phyloP scores from a whole-genome alignment of 2,888 invertebrate genomes.

The Caradrina kadenii region DNA sequence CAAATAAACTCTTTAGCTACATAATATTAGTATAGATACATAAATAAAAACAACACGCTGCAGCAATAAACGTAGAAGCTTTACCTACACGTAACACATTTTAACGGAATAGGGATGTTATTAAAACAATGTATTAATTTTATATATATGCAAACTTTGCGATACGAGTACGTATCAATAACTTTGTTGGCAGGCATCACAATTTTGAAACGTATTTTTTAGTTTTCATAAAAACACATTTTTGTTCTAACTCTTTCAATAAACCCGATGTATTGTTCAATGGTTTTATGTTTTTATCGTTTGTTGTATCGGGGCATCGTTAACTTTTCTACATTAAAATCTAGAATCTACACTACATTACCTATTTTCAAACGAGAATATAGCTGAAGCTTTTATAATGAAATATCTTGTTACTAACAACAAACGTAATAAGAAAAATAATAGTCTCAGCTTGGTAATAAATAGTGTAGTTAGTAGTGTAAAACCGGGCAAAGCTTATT shows the following conservation, averaged over 20 bases:
- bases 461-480: constrained; percentile 21
- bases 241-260: not conserved
- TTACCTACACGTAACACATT: not conserved
- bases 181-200: not conserved
- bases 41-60: not conserved
- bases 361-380: constrained; percentile 20
- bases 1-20: too few relatives aligned
- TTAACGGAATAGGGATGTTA: constrained; percentile 1
- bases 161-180: not conserved
- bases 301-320: not conserved
- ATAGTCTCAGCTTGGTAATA: constrained; percentile 29
- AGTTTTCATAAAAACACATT: not conserved
- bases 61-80: not conserved
- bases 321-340: not conserved
- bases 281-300: not conserved
- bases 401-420: constrained; percentile 11
- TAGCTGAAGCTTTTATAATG: constrained; percentile 12
- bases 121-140: constrained; percentile 14
- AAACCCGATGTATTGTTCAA: not conserved
- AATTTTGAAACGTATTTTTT: not conserved
- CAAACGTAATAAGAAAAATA: constrained; percentile 41
- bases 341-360: not conserved
- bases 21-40: too few relatives aligned
- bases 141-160: constrained; percentile 15
- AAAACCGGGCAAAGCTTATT: constrained; percentile 35